Base-by-base conservation (phyloP, 2,113 vertebrate genomes). In the Thunnus maccoyii region DNA sequence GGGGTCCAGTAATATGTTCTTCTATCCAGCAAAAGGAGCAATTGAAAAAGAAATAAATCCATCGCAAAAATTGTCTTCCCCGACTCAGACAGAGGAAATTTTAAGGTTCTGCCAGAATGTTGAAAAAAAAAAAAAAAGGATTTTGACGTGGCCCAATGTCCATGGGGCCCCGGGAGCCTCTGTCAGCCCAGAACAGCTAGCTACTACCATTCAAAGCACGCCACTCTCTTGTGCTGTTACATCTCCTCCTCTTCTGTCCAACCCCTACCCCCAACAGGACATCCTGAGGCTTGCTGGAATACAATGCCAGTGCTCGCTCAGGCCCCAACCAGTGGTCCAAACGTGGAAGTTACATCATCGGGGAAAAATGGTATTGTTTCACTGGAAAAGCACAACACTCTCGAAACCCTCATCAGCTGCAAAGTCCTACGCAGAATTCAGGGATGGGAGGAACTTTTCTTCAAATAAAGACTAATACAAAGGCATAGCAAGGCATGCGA, bases 211-310 rank as follows among this genome's bases (percentile, higher is more conserved):
- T 86, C 78, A 86, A 81, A 86, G 17, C 62, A 48, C 11, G 11
- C 41, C 52, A 47, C 70, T 88, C 60, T 72, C 72, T 80, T 66
- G 27, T 57, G 79, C 52, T 2, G 76, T 70, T 61, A 9, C 76
- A 89, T 87, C 76, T 87, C 72, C 88, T 81, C 65, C 78, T 69
- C 84, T 91, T 58, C 90, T 84, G 87, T 92, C 94, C 96, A 95
- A 93, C 95, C 96, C 89, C 92, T 79, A 58, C 86, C 89, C 91
- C 91, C 92, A 90, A 94, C 98, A 99, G 98, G 98, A 99, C 97
- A 99, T 99, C 98, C 98, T 99, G 98, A 94, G 95, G 89, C 95
- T 94, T 91, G 94, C 94, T 96, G 95, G 96, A 97, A 96, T 94
- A 99, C 97, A 98, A 98, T 97, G 96, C 95, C 92, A 91, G 89